These are phyloP conservation scores for Apolygus lucorum DNA, from an alignment of 1,140 invertebrate species.

Conservation along the genomic window DNA sequence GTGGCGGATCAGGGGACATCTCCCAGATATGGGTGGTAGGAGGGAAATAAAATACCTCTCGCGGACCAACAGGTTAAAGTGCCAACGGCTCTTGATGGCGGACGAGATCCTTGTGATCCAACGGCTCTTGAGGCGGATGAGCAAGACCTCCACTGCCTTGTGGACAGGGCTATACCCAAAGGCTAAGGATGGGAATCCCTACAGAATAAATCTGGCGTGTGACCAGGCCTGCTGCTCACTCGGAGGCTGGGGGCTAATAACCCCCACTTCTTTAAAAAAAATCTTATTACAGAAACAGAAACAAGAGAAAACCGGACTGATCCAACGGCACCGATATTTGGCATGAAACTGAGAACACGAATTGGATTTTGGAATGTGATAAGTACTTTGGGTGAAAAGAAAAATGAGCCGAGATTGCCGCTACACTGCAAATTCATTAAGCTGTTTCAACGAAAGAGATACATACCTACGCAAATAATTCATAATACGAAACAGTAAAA, in stretches of 20 bases:
- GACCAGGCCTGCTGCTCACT: background rate
- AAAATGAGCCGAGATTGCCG: conserved; percentile 10
- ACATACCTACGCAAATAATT: too few relatives aligned
- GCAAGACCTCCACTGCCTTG: background rate
- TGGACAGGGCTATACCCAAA: background rate
- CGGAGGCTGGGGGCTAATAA: background rate
- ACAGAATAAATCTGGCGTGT: background rate
- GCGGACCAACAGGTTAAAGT: too few relatives aligned
- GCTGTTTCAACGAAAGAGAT: too few relatives aligned
- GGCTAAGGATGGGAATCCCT: too few relatives aligned
- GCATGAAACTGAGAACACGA: conserved; percentile 16
- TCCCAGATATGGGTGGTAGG: too few relatives aligned
- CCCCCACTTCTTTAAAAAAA: background rate
- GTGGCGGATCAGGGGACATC: too few relatives aligned
- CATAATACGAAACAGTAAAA: too few relatives aligned
- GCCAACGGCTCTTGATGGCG: too few relatives aligned
- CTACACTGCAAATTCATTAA: too few relatives aligned
- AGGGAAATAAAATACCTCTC: too few relatives aligned
- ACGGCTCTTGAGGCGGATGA: background rate
- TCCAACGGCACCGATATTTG: background rate
- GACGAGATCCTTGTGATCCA: background rate
- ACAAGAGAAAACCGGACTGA: conserved; percentile 12
- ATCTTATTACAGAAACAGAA: conserved; percentile 4
- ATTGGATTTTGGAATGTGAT: too few relatives aligned
- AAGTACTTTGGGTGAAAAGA: conserved; percentile 20